These are phyloP conservation scores for Tillus elongatus DNA, from an alignment of 2,888 invertebrate species.

Conservation along the genomic window DNA sequence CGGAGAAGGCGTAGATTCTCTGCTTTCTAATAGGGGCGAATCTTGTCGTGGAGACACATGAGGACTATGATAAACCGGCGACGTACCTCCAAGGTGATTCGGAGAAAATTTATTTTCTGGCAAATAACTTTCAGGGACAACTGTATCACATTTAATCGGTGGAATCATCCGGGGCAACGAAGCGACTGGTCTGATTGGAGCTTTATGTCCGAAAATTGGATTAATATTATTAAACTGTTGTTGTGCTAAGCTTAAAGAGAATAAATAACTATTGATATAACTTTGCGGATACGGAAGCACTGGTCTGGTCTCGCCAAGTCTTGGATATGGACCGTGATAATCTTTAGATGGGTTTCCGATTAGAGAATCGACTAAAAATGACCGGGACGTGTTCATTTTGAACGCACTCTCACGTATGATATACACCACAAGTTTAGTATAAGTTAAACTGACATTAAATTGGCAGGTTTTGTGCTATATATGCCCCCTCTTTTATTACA, in stretches of 20 bases:
- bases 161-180: conserved; percentile 18
- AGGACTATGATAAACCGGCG: conserved; percentile 21
- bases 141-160: conserved; percentile 6
- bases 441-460: conserved; percentile 19
- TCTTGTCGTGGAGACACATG: conserved; percentile 20
- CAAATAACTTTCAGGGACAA: conserved; percentile 4
- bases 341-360: conserved; percentile 57
- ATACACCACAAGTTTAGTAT: conserved; percentile 3
- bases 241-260: conserved; percentile 55
- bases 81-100: conserved; percentile 12
- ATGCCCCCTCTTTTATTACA: conserved; percentile 29
- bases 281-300: conserved; percentile 57
- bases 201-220: conserved; percentile 20
- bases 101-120: conserved; percentile 13
- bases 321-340: conserved; percentile 41
- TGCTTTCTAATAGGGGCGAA: conserved; percentile 36
- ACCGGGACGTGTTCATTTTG: conserved; percentile 60
- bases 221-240: conserved; percentile 38
- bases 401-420: neutral
- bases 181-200: conserved; percentile 35
- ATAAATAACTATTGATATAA: conserved; percentile 54
- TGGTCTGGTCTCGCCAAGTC: conserved; percentile 43
- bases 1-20: conserved; percentile 51
- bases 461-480: conserved; percentile 26
- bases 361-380: conserved; percentile 72